Evolutionary conservation across 2,113 vertebrate species (phyloP).

Genomic region (Pachypanchax playfairii): DNA sequence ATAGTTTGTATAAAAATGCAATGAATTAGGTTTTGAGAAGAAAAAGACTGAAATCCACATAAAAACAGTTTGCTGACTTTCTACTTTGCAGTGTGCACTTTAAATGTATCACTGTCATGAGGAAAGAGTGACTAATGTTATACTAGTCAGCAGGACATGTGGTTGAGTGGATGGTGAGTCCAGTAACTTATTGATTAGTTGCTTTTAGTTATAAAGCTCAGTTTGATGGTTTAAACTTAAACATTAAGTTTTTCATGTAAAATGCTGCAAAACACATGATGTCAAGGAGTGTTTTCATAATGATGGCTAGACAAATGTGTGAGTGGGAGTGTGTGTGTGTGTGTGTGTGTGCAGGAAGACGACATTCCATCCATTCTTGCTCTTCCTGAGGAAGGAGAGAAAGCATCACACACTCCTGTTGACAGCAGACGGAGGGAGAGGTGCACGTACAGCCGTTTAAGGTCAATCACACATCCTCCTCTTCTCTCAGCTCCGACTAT

Average conservation of each 20-base stretch:
- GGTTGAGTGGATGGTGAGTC: no score
- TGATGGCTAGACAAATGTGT: background rate
- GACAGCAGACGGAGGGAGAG: constrained; percentile 37
- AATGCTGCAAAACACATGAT: background rate
- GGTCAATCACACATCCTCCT: constrained; percentile 50
- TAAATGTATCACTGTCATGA: background rate
- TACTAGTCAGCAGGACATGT: no score
- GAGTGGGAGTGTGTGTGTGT: constrained; percentile 25
- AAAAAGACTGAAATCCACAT: no score
- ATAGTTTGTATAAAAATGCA: no score
- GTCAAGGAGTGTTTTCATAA: background rate
- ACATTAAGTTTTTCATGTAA: background rate
- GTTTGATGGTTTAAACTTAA: background rate
- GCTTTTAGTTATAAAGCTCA: no score
- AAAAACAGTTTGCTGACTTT: no score
- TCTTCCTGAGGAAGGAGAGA: constrained; percentile 71
- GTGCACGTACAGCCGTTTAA: constrained; percentile 25
- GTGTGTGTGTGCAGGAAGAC: constrained; percentile 32
- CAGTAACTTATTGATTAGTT: background rate
- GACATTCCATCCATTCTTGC: constrained; percentile 66
- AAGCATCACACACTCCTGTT: constrained; percentile 46
- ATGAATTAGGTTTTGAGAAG: no score
- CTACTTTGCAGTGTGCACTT: no score
- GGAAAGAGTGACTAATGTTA: background rate
- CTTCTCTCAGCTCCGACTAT: constrained; percentile 22